Evolutionary conservation across 2,113 vertebrate genomes (phyloP).

Genomic region (Phrynosoma platyrhinos): DNA sequence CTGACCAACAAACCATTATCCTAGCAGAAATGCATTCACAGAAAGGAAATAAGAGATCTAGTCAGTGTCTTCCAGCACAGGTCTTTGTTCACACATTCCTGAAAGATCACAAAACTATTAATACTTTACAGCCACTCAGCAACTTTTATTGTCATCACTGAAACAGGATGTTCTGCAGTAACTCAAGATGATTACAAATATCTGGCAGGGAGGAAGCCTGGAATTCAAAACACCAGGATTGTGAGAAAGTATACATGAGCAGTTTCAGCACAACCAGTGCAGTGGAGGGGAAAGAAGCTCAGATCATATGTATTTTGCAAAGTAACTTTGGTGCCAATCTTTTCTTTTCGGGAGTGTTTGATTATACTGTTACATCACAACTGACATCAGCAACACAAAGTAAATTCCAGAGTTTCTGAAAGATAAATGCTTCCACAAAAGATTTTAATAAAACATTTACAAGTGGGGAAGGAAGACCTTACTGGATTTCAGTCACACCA

Average conservation of each 20-base stretch:
- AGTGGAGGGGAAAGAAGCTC: background rate
- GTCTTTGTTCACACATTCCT: background rate
- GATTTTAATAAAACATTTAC: background rate
- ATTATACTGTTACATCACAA: background rate
- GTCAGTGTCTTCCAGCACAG: accelerated
- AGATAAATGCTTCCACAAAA: background rate
- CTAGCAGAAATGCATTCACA: background rate
- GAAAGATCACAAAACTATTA: background rate
- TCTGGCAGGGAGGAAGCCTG: background rate
- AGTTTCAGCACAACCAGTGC: background rate
- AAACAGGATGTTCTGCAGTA: background rate
- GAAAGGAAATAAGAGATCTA: background rate
- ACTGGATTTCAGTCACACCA: background rate
- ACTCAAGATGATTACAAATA: background rate
- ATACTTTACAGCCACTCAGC: background rate
- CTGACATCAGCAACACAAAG: background rate
- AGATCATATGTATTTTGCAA: background rate
- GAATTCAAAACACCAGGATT: accelerated
- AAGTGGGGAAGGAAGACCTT: background rate
- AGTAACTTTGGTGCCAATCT: background rate
- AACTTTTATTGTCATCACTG: accelerated
- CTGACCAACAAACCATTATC: background rate
- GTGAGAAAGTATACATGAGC: background rate
- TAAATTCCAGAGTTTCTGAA: background rate
- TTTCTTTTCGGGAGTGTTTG: background rate